Conservation (phyloP, 2,888 invertebrate genomes). For the Amiota communis region DNA sequence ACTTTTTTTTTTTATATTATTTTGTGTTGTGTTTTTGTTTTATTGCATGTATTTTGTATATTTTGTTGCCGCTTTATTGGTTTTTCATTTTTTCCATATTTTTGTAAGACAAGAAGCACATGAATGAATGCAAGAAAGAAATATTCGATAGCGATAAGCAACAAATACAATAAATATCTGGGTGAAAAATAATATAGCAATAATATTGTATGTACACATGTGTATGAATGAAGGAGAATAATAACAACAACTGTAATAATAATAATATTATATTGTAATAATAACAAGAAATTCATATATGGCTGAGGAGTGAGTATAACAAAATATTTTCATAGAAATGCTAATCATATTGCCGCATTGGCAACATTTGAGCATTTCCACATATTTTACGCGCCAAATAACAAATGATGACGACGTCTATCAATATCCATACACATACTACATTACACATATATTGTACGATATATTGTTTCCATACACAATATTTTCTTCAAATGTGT, state of each 20-base stretch:
- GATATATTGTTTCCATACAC: too few species aligned
- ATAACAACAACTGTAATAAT: background rate
- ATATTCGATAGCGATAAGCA: background rate
- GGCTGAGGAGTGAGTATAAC: background rate
- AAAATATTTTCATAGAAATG: background rate
- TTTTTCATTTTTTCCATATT: conserved; percentile 37
- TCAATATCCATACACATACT: background rate
- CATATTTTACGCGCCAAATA: conserved; percentile 19
- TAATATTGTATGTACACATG: background rate
- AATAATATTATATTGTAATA: background rate
- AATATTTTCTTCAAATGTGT: too few species aligned
- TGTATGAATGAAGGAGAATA: background rate
- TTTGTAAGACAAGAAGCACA: background rate
- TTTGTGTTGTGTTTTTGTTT: conserved; percentile 54
- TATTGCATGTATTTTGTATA: conserved; percentile 51
- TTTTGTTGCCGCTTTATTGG: conserved; percentile 56
- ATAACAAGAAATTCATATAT: background rate
- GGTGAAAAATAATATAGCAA: conserved; percentile 33
- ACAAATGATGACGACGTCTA: conserved; percentile 8
- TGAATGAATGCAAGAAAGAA: conserved; percentile 4
- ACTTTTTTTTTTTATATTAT: background rate
- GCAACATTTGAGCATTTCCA: conserved; percentile 10
- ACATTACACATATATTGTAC: too few species aligned
- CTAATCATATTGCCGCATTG: background rate
- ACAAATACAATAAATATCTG: conserved; percentile 20